Evolutionary conservation across 37 sponge, comb jelly and placozoan species (phyloP), one percentile per base, ranked within the genome.

Genomic region (Bolinopsis microptera): DNA sequence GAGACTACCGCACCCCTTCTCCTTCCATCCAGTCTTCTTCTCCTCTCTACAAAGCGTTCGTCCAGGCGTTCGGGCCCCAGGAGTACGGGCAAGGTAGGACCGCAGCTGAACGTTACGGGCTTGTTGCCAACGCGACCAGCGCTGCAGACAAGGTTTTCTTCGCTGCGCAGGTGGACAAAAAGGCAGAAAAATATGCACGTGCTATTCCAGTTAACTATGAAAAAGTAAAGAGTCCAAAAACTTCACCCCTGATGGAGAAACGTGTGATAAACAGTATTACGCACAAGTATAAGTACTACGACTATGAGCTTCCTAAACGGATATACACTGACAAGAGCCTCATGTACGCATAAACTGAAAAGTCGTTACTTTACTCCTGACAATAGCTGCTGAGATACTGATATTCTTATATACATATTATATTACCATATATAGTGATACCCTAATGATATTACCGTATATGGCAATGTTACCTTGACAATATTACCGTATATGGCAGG

Each of bases 111-210:
- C 75, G 75, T 23, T 72, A 72, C 75, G 75, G 75, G 18, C 31
- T 72, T 72, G 75, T 3, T 30, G 31, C 31, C 18, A n/a, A 72
- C 18, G 75, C 75, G 31, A 72, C 31, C 31, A 72, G 22, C 75
- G 75, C 75, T 30, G 75, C 75, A 21, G 75, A 72, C 31, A 72
- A 28, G 75, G 75, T 72, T 23, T 72, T 30, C 26, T 28, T 30
- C 31, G 75, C 75, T 5, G 22, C 75, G 5, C 31, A n/a, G 26
- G 22, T 72, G 26, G 75, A 72, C 31, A 72, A 72, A 72, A 72
- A 72, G 75, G 26, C 75, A n/a, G 75, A 28, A 72, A 72, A 72
- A n/a, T 72, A 72, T 72, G 75, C 75, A n/a, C 75, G 75, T 30
- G 31, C 75, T 23, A 72, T n/a, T 8, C 27, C 31, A n/a, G 75